phyloP scores from a whole-genome alignment of 2,888 invertebrate species.

The Steromphala cineraria region DNA sequence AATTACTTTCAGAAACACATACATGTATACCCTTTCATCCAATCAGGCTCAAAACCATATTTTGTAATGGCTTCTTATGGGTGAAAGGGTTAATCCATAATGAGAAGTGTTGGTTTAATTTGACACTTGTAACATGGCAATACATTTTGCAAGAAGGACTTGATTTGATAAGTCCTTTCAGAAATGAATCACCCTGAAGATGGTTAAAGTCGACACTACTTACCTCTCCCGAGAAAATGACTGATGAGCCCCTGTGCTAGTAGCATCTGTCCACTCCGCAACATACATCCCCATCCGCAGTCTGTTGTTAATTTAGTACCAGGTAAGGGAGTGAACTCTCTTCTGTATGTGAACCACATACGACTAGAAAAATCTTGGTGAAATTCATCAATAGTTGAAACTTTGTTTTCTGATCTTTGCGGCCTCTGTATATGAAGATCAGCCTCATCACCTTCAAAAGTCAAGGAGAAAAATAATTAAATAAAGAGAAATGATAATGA shows the following conservation, averaged over 20 bases:
- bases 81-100: too few relatives aligned
- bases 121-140: too few relatives aligned
- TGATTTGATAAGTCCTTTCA: too few relatives aligned
- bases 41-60: too few relatives aligned
- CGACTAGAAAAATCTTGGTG: slow-evolving; percentile 88
- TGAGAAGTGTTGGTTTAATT: too few relatives aligned
- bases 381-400: slow-evolving; percentile 81
- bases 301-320: slow-evolving; percentile 90
- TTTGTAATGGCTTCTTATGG: too few relatives aligned
- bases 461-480: not conserved
- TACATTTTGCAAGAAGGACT: too few relatives aligned
- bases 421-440: not conserved
- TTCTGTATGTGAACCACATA: slow-evolving; percentile 81
- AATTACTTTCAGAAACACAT: too few relatives aligned
- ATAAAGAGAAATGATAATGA: not conserved
- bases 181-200: too few relatives aligned
- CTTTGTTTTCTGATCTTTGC: not conserved
- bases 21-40: too few relatives aligned
- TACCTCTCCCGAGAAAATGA: slow-evolving; percentile 88
- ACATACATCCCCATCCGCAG: slow-evolving; percentile 95
- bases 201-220: too few relatives aligned
- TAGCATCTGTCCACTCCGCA: slow-evolving; percentile 94
- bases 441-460: not conserved
- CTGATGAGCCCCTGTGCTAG: slow-evolving; percentile 89
- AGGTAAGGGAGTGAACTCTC: slow-evolving; percentile 88